Conservation (phyloP, 92 coral and sea anemone species). For the Heliopora coerulea region DNA sequence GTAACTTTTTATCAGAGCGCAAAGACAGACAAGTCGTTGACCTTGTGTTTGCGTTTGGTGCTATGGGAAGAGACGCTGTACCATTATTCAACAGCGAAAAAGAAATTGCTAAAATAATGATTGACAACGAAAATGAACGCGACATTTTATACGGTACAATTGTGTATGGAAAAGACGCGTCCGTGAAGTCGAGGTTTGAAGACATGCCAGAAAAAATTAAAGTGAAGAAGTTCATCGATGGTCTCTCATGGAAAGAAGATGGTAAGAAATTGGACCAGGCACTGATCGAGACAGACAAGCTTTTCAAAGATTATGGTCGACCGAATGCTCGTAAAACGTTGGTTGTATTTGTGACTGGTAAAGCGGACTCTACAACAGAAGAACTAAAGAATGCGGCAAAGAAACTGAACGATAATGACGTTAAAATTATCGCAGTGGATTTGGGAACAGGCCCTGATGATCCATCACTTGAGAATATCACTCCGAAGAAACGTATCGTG, state of each 20-base stretch:
- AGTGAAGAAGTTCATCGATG: conserved; percentile 54
- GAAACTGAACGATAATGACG: conserved; percentile 41
- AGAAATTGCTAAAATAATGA: conserved; percentile 30
- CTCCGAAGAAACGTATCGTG: conserved; percentile 58
- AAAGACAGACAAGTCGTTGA: conserved; percentile 63
- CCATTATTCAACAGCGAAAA: conserved; percentile 49
- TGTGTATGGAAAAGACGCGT: conserved; percentile 43
- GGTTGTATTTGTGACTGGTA: conserved; percentile 75
- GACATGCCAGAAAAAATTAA: conserved; percentile 52
- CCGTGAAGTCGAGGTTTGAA: conserved; percentile 55
- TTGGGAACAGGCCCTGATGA: conserved; percentile 64
- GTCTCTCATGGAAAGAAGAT: conserved; percentile 49
- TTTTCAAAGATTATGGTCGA: conserved; percentile 68
- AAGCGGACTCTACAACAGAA: conserved; percentile 62
- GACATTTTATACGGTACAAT: conserved; percentile 40
- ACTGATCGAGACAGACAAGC: conserved; percentile 55
- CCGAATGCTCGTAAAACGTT: conserved; percentile 74
- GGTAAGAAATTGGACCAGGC: conserved; percentile 67
- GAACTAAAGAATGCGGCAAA: conserved; percentile 60
- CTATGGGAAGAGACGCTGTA: conserved; percentile 43
- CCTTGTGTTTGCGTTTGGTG: conserved; percentile 73
- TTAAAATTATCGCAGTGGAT: conserved; percentile 75
- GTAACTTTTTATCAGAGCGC: conserved; percentile 39
- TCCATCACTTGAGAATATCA: conserved; percentile 37
- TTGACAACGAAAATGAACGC: conserved; percentile 27